A percentile compares a stretch with the other conserved stretches of the same genome.
Conservation (phyloP, 2,797 vertebrate genomes). For the Pipistrellus kuhlii region DNA sequence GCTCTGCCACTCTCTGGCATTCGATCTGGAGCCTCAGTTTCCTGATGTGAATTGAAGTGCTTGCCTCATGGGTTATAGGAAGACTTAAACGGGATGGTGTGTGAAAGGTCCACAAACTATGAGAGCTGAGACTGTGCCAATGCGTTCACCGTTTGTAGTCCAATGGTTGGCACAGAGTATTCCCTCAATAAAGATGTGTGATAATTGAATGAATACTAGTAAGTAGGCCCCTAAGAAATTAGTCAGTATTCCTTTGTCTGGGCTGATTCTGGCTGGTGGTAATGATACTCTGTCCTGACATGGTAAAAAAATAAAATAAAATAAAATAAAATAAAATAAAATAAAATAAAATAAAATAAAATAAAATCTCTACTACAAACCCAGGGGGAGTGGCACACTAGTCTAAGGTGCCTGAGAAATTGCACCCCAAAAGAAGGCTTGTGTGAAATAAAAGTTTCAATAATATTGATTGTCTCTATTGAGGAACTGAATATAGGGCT, state of each 20-base stretch:
- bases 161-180: not conserved
- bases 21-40: slow-evolving; percentile 6
- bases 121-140: not conserved
- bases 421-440: not conserved
- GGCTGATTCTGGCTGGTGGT: slow-evolving; percentile 3
- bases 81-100: not conserved
- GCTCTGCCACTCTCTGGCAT: not conserved
- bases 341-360: no score
- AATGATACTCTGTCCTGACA: not conserved
- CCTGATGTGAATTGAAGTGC: not conserved
- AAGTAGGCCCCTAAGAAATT: not conserved
- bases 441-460: not conserved
- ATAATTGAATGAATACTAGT: not conserved
- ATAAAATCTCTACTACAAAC: not conserved
- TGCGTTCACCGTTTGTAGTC: not conserved
- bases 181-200: slow-evolving; percentile 12
- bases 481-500: not conserved
- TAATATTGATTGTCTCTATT: not conserved
- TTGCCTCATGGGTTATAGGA: not conserved
- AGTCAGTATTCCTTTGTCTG: not conserved
- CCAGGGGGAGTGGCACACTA: not conserved
- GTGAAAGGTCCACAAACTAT: not conserved
- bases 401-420: not conserved
- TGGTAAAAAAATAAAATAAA: not conserved
- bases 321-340: not conserved